phyloP scores from a whole-genome alignment of 2,888 invertebrate species.

The Drosophila ezoana region DNA sequence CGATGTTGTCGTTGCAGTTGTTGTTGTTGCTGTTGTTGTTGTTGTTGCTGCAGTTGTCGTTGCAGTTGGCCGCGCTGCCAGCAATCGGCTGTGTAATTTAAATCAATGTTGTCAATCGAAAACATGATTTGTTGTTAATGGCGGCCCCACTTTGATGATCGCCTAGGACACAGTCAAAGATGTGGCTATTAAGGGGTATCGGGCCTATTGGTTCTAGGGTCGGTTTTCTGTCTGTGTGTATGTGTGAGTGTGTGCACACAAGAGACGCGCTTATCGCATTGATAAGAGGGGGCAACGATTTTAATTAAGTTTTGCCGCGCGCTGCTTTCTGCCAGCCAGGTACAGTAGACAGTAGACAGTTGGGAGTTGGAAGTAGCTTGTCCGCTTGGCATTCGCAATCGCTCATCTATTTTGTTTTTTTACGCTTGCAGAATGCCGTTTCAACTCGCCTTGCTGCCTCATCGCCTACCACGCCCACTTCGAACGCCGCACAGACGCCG shows the following conservation, averaged over 20 bases:
- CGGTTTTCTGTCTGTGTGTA: background rate
- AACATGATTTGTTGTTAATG: conserved; percentile 82
- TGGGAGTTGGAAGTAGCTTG: background rate
- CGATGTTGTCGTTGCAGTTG: conserved; percentile 20
- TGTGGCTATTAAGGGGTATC: conserved; percentile 29
- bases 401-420: background rate
- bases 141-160: conserved; percentile 76
- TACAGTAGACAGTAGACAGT: conserved; percentile 40
- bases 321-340: conserved; percentile 45
- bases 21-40: conserved; percentile 31
- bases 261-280: conserved; percentile 64
- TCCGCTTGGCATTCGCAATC: background rate
- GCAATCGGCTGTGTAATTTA: conserved; percentile 82
- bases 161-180: conserved; percentile 30
- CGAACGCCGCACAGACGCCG: conserved; percentile 85
- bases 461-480: conserved; percentile 86
- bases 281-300: conserved; percentile 75
- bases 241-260: background rate
- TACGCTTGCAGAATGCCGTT: conserved; percentile 85
- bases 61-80: conserved; percentile 59
- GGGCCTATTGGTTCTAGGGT: conserved; percentile 12
- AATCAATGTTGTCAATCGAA: conserved; percentile 84
- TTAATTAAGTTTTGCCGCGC: conserved; percentile 75
- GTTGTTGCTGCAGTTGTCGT: conserved; percentile 49
- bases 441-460: conserved; percentile 90